A percentile compares a stretch with the other conserved stretches of the same genome.
phyloP scores from a whole-genome alignment of 1,140 invertebrate species.

The Drosophila teissieri region DNA sequence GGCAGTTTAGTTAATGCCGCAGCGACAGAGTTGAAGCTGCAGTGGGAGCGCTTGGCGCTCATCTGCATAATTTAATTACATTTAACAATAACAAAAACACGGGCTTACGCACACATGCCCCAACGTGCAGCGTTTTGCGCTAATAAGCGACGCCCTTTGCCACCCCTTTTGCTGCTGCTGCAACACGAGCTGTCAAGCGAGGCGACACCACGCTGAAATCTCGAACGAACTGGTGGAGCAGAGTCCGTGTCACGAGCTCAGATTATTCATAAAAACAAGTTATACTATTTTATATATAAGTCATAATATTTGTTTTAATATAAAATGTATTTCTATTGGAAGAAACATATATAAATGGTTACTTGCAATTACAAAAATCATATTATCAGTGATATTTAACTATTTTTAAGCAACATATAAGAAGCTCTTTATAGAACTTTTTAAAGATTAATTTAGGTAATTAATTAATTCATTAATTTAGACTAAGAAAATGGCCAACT shows the following conservation, averaged over 20 bases:
- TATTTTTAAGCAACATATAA: too few relatives aligned
- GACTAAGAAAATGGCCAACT: too few relatives aligned
- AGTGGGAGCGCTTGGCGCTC: constrained; percentile 49
- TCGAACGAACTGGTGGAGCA: constrained; percentile 39
- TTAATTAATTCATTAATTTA: too few relatives aligned
- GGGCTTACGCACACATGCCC: constrained; percentile 30
- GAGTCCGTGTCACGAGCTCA: constrained; percentile 3
- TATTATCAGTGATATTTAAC: too few relatives aligned
- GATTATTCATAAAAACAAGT: background rate
- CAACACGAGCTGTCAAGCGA: constrained; percentile 59
- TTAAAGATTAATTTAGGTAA: too few relatives aligned
- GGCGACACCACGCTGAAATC: constrained; percentile 53
- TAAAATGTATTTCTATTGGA: too few relatives aligned
- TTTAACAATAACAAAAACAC: constrained; percentile 77
- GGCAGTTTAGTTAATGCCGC: constrained; percentile 64
- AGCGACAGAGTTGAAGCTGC: constrained; percentile 15
- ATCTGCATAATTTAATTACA: constrained; percentile 82
- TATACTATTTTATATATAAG: too few relatives aligned
- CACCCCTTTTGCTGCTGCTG: background rate
- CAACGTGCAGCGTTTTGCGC: constrained; percentile 71
- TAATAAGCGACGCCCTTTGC: constrained; percentile 53
- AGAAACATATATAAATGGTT: too few relatives aligned
- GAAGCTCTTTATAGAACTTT: too few relatives aligned
- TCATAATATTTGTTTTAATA: too few relatives aligned
- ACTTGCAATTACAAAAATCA: too few relatives aligned